Conservation (phyloP, 2,888 invertebrate species). For the Andrena dorsata region DNA sequence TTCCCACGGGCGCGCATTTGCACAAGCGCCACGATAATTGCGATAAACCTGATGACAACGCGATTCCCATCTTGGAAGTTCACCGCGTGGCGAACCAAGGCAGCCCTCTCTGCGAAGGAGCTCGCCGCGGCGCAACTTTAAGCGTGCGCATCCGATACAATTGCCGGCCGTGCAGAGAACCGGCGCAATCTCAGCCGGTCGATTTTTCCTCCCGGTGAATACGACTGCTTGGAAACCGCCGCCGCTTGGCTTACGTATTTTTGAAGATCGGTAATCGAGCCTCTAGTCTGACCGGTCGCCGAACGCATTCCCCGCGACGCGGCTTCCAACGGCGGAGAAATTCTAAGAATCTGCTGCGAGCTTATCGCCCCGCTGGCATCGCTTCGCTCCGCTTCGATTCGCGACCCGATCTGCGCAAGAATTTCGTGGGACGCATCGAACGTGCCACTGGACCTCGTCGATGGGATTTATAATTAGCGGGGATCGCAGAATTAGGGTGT, state of each 20-base stretch:
- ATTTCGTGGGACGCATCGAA: conserved; percentile 1
- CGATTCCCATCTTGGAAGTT: conserved; percentile 71
- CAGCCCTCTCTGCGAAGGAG: background rate
- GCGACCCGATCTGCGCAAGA: conserved; percentile 23
- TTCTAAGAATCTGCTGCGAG: conserved; percentile 55
- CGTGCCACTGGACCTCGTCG: background rate
- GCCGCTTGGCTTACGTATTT: conserved; percentile 52
- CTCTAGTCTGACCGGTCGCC: conserved; percentile 26
- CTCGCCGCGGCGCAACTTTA: conserved; percentile 11
- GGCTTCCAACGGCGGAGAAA: conserved; percentile 39
- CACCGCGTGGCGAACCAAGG: conserved; percentile 42
- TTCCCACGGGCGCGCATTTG: conserved; percentile 57
- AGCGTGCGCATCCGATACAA: conserved; percentile 47
- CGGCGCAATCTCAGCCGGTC: conserved; percentile 57
- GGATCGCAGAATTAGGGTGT: background rate
- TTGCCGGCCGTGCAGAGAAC: conserved; percentile 30
- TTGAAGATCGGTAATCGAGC: conserved; percentile 69
- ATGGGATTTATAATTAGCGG: conserved; percentile 15
- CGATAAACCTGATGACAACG: conserved; percentile 74
- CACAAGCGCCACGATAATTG: conserved; percentile 66
- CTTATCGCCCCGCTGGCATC: conserved; percentile 63
- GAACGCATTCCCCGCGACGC: conserved; percentile 52
- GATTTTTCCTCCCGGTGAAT: conserved; percentile 47
- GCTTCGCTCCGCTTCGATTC: conserved; percentile 52
- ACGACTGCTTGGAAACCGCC: conserved; percentile 61